Evolutionary conservation across 1,140 invertebrate species (phyloP), one percentile per base, ranked within the genome.

Genomic region (Hestina assimilis): DNA sequence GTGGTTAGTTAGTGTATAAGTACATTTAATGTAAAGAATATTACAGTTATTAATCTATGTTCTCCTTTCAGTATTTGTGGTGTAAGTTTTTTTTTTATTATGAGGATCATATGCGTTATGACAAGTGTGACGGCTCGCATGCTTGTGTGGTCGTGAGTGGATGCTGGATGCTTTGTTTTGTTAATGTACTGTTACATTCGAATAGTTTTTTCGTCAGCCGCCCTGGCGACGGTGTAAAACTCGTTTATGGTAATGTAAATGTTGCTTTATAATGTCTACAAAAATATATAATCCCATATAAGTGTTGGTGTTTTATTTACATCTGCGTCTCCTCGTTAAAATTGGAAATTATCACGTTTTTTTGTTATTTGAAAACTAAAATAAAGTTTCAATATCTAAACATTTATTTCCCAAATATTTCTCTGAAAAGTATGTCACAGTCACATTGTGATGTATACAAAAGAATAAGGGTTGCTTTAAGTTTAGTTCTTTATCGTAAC

Each of bases 211-310:
- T 75, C 72, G 67, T 71, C 65, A n/a, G 77, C 65, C 61, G 64
- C 75, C 47, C 45, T 40, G 23, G 66, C 63, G 73, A 60, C 68
- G 75, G 70, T 61, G 59, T 67, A 47, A n/a, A 78, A 82, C 76
- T 78, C 75, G 79, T 87, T 83, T 82, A 82, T 80, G 72, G 75
- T 83, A 84, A 87, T 88, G 82, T 89, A 86, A 87, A 89, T 89
- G 88, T 89, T 89, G 88, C 87, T 89, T 89, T 87, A 87, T 87
- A 74, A 87, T 86, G 80, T 88, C 77, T 89, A 89, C 75, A 86
- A 89, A 38, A 89, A 89, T 89, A 89, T 89, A 89, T 89, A 88
- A 87, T 87, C 86, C 83, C 77, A 69, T 89, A 84, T 72, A 87
- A 63, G 68, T 66, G 47, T 50, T 75, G 67, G 69, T 21, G 69